Conservation (phyloP, 2,888 invertebrate genomes). For the Pristionchus maxplancki region DNA sequence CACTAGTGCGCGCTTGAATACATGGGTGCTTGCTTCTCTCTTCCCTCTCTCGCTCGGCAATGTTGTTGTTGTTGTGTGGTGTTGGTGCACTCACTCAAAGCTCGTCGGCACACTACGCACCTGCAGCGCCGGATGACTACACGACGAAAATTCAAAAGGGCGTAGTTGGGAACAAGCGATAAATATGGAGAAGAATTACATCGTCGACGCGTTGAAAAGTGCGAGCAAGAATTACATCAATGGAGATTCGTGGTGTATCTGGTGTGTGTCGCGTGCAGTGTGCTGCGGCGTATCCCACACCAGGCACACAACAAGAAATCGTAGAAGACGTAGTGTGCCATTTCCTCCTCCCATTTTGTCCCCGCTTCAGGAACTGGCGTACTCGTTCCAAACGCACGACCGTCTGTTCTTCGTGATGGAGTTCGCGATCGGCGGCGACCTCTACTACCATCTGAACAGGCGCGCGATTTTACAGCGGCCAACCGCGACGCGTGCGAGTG, state of each 20-base stretch:
- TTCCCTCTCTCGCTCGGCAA: not conserved
- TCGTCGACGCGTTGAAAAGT: not conserved
- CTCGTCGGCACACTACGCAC: not conserved
- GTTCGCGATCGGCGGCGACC: constrained; percentile 97
- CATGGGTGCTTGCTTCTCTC: constrained; percentile 5
- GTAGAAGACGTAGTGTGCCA: not conserved
- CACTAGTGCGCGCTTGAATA: not conserved
- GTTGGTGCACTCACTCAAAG: not conserved
- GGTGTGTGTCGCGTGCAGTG: constrained; percentile 8
- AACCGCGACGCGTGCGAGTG: not conserved
- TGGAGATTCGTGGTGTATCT: not conserved
- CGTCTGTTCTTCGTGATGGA: constrained; percentile 99
- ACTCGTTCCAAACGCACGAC: constrained; percentile 98
- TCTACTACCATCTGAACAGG: constrained; percentile 91
- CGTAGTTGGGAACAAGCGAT: not conserved
- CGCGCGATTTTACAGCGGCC: not conserved
- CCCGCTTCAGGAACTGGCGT: constrained; percentile 89
- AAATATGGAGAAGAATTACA: not conserved
- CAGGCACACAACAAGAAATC: not conserved
- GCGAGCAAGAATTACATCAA: not conserved
- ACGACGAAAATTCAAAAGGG: not conserved
- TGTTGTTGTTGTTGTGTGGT: not conserved
- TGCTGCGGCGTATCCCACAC: constrained; percentile 1
- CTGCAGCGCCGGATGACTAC: not conserved
- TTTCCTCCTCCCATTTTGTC: constrained; percentile 7